Base-by-base conservation (phyloP, 1,140 invertebrate genomes). In the Hestina assimilis region DNA sequence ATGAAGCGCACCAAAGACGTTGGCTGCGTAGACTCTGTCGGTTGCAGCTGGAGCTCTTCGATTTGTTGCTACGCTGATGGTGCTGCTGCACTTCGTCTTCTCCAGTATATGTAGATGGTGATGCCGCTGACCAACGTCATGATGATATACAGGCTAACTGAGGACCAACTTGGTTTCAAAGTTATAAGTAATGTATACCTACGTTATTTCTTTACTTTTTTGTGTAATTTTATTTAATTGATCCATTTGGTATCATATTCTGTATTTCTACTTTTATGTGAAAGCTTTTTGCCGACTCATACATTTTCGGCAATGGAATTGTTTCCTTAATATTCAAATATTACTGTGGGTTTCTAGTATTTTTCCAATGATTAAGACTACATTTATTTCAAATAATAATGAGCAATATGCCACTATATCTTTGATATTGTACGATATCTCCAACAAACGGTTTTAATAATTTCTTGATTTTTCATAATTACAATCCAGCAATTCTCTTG, bases 401-500 rank as follows among this genome's bases (percentile, higher is more conserved):
- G 12, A 56, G 21, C 5, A 21, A 23, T 12, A 48, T 26, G 43
- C 47, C 56, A 19, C n/a, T 45, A 17, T 8, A 43, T 8, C 50
- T 14, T 40, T 59, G 38, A 19, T 63, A 68, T 46, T 63, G 29
- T 11, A 63, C 38, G 3, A 63, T 43, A 4, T 56, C 23, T 1
- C 24, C 26, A n/a, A 15, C 56, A 67, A 4, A 24, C 59, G n/a
- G 60, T 54, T 60, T 67, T 63, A 11, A 60, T 57, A 14, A 65
- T 48, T 35, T 59, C 59, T 29, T 62, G 58, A 20, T 54, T 14
- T 38, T 60, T 65, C 8, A 63, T 2, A 19, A 66, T 55, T 4
- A 51, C 31, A 29, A 59, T 63, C 63, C 63, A 69, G 11, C 56
- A 65, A 20, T 69, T 69, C 21, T 69, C 59, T 43, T 69, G 54